A percentile compares a stretch with the other conserved stretches of the same genome.
Conservation (phyloP, 2,797 vertebrate species). For the Onychomys torridus region DNA sequence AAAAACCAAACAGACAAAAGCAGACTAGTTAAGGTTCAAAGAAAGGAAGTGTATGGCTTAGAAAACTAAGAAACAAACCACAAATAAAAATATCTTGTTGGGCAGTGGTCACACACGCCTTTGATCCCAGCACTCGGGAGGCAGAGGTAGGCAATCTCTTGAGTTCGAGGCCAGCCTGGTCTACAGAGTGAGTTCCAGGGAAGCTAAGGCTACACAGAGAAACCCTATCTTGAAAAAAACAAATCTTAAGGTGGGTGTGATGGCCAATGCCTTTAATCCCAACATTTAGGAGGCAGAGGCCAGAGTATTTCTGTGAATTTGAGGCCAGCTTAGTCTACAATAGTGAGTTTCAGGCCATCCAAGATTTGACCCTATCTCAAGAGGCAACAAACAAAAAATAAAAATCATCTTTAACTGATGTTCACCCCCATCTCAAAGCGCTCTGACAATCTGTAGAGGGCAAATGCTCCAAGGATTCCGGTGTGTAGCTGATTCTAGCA, state of each 20-base stretch:
- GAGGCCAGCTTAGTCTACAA: neutral
- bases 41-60: neutral
- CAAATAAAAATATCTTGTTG: neutral
- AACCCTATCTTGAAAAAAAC: neutral
- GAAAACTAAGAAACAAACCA: neutral
- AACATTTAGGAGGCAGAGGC: neutral
- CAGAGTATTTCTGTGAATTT: neutral
- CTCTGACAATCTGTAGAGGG: neutral
- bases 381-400: neutral
- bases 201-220: neutral
- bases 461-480: neutral
- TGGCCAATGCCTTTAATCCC: neutral
- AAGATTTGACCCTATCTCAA: neutral
- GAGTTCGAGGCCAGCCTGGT: neutral
- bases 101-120: too few species aligned
- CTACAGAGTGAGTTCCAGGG: neutral
- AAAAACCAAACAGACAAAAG: neutral
- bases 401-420: conserved; percentile 11
- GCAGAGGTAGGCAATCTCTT: neutral
- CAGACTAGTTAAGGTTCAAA: neutral
- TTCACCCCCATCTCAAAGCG: neutral
- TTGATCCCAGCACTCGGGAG: neutral
- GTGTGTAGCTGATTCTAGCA: neutral
- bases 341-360: neutral
- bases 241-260: neutral